Evolutionary conservation across 2,888 invertebrate genomes (phyloP).

Genomic region (Dorcus hopei): DNA sequence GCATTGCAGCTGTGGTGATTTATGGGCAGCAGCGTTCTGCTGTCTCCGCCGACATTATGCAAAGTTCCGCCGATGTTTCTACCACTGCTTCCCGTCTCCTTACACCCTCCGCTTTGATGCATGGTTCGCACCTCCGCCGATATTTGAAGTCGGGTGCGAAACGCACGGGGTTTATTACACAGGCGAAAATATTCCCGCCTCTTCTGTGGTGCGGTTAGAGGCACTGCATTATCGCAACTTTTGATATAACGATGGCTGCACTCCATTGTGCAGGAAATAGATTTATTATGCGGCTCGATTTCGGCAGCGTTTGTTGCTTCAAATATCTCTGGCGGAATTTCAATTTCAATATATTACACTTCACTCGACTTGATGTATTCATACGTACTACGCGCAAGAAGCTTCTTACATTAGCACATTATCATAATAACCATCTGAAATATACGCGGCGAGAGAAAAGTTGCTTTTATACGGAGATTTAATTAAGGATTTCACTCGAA

Average conservation of each 20-base stretch:
- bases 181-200: slow-evolving; percentile 35
- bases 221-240: slow-evolving; percentile 31
- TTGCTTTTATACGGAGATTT: too few species aligned
- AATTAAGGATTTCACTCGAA: too few species aligned
- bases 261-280: slow-evolving; percentile 1
- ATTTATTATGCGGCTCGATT: slow-evolving; percentile 1
- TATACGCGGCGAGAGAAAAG: too few species aligned
- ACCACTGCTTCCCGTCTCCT: slow-evolving; percentile 13
- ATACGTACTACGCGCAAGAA: not conserved
- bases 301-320: not conserved
- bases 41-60: slow-evolving; percentile 51
- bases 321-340: not conserved
- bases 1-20: slow-evolving; percentile 40
- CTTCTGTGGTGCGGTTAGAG: slow-evolving; percentile 18
- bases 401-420: too few species aligned
- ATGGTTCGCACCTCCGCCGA: slow-evolving; percentile 37
- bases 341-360: not conserved
- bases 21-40: slow-evolving; percentile 47
- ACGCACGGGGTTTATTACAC: slow-evolving; percentile 31
- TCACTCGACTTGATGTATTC: not conserved
- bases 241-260: slow-evolving; percentile 28
- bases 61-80: slow-evolving; percentile 48
- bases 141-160: slow-evolving; percentile 32
- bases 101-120: slow-evolving; percentile 35
- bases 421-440: too few species aligned